Base-by-base conservation (phyloP, 2,888 invertebrate genomes). In the Nemotelus nigrinus region DNA sequence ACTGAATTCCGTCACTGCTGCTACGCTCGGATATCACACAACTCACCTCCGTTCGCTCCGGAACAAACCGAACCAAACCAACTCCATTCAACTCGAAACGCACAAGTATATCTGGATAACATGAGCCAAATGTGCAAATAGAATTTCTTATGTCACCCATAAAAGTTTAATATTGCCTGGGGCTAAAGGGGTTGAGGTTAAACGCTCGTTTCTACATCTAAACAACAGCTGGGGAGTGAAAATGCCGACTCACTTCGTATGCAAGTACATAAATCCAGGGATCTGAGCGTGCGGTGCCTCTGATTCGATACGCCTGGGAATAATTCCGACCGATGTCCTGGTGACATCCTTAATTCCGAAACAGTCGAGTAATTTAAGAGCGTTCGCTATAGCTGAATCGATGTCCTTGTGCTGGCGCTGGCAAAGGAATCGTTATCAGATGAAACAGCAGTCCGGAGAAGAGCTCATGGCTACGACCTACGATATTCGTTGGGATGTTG, bases 81-180 rank as follows among this genome's bases (percentile, higher is more conserved):
- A 58, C 7, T 45, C 45, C n/a, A 5, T 65, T 65, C 45, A 47
- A 25, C 44, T n/a, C 8, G 47, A 65, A 50, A 53, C 25, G 3
- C 43, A 71, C 41, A 41, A 43, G 4, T 39, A 41, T 41, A 43
- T 71, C 71, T 4, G 48, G 45, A 74, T 74, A 39, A 74, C 63
- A 63, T 48, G 60, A 60, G 41, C 43, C 4, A 43, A 70, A 60
- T 74, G 74, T 60, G 74, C 43, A 74, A 74, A 74, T 74, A 63
- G 74, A 60, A 48, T 74, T 63, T 60, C 74, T 63, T 47, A 47
- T 74, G 72, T 45, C 53, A n/a, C 47, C 63, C 63, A 63, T 60
- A 63, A 74, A 74, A 74, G 44, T 41, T 74, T 74, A 60, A 74
- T 74, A 43, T 74, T 5, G n/a, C 63, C 60, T 53, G 58, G 41